Evolutionary conservation across 1,140 invertebrate species (phyloP), one percentile per base, ranked within the genome.

Genomic region (Plectrocnemia conspersa): DNA sequence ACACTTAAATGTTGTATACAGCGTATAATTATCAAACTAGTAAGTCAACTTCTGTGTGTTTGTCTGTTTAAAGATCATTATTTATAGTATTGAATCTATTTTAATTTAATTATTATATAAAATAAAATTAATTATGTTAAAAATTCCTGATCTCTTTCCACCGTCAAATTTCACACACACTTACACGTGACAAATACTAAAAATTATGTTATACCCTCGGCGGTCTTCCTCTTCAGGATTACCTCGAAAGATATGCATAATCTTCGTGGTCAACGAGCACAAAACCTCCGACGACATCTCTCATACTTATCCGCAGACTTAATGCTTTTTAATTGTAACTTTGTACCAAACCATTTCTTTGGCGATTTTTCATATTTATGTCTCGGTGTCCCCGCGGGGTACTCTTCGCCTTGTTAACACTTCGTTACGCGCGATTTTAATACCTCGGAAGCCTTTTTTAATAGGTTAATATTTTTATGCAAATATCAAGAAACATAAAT

Each of bases 301-400:
- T 57, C 55, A 57, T 52, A 52, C 55, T 57, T 57, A 57, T 57
- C 48, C 13, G 18, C 16, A 11, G 22, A 29, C 45, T 52, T 46
- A 57, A 57, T 46, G 55, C 55, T 46, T 57, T 56, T 57, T 57
- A 57, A 57, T 57, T 57, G 55, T 57, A 33, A 57, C 33, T 52
- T 47, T 57, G 27, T 57, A 57, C 33, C n/a, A 18, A 36, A 24
- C 40, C 3, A 18, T 33, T 18, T 16, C 24, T 27, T 3, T 7
- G 46, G 19, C 15, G 6, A 56, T 56, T 41, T 27, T 49, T 56
- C 46, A 56, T 56, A 11, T 23, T 35, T 29, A 22, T 29, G 18
- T 23, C 10, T 27, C 33, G 36, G 45, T 42, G 35, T 18, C 18
- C 19, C 5, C n/a, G 10, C 10, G 7, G 21, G 22, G 10, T 11